These are phyloP conservation scores for Balaenoptera acutorostrata DNA, from an alignment of 2,113 vertebrate genomes.

Conservation along the genomic window DNA sequence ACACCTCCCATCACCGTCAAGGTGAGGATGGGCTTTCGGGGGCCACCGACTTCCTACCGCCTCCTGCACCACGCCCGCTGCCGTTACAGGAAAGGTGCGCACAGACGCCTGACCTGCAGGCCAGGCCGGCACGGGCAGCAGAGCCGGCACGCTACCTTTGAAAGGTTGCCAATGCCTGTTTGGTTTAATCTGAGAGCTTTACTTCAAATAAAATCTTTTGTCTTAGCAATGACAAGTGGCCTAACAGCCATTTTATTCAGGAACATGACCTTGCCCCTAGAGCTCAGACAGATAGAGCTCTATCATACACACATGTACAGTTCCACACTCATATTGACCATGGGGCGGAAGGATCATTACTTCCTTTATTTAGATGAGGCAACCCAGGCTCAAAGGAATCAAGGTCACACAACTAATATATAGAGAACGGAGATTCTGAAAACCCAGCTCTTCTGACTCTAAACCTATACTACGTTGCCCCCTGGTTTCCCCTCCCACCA, in stretches of 20 bases:
- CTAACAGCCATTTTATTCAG: slow-evolving; percentile 2
- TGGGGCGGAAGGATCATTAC: neutral
- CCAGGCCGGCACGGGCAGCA: neutral
- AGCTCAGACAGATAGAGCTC: neutral
- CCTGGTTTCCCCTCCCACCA: neutral
- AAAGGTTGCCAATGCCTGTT: neutral
- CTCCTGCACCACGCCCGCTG: neutral
- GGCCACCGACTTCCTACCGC: neutral
- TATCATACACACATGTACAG: neutral
- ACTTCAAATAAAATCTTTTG: slow-evolving; percentile 5
- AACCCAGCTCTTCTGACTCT: neutral
- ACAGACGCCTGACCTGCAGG: neutral
- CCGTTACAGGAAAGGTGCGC: neutral
- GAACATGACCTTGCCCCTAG: neutral
- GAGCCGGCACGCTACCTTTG: neutral
- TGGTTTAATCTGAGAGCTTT: neutral
- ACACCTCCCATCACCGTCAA: neutral
- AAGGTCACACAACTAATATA: neutral
- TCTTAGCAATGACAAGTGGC: neutral
- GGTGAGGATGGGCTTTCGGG: neutral
- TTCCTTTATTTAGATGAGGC: neutral
- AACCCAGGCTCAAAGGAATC: neutral
- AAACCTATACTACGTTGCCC: neutral
- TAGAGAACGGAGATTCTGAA: neutral
- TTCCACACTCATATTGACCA: neutral